Evolutionary conservation across 1,140 invertebrate genomes (phyloP).

Genomic region (Ooceraea biroi): DNA sequence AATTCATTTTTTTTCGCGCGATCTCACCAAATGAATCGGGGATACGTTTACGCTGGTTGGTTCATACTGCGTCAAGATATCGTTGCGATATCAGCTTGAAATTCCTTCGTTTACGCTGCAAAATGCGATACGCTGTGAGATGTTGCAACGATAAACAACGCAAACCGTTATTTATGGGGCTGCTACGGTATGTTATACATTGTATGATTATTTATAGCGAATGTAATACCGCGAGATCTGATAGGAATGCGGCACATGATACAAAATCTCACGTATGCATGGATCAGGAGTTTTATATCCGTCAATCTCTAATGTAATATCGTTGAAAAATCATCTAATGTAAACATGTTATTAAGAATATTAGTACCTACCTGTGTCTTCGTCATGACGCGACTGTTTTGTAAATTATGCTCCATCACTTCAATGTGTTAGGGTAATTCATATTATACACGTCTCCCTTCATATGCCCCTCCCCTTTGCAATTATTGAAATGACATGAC

Average conservation of each 20-base stretch:
- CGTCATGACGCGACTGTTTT: neutral
- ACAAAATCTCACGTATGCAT: neutral
- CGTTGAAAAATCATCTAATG: neutral
- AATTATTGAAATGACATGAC: constrained; percentile 11
- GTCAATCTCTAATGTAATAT: constrained; percentile 6
- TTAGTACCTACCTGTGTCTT: neutral
- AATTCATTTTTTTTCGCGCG: constrained; percentile 23
- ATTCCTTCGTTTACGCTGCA: constrained; percentile 35
- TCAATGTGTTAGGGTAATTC: neutral
- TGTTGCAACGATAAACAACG: constrained; percentile 45
- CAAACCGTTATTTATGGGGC: constrained; percentile 44
- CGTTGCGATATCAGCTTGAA: constrained; percentile 36
- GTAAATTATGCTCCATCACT: constrained; percentile 3
- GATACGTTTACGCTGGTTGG: neutral
- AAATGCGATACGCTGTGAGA: constrained; percentile 34
- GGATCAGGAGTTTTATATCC: constrained; percentile 26
- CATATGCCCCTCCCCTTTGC: neutral
- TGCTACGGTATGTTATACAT: constrained; percentile 24
- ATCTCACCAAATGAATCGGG: neutral
- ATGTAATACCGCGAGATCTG: constrained; percentile 35
- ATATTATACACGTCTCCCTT: neutral
- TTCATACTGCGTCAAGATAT: neutral
- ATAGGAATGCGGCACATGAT: constrained; percentile 18
- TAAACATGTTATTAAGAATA: neutral
- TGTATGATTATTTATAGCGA: constrained; percentile 54